A percentile compares a stretch with the other conserved stretches of the same genome.
phyloP scores from a whole-genome alignment of 2,888 invertebrate genomes.

The Bellardia bayeri region DNA sequence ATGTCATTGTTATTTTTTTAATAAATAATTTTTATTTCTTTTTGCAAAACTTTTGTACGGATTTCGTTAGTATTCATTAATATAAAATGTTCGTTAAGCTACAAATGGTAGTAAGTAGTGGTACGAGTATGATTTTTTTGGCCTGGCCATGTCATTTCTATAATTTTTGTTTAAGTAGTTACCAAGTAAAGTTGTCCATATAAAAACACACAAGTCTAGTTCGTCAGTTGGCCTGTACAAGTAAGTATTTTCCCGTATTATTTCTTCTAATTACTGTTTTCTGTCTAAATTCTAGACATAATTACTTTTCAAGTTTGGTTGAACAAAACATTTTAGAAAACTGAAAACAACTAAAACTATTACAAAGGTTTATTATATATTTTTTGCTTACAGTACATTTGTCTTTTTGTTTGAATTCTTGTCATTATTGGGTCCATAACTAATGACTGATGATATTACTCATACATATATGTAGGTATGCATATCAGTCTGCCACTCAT shows the following conservation, averaged over 20 bases:
- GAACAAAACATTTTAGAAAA: slow-evolving; percentile 11
- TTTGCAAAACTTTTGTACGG: background rate
- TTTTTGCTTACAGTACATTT: slow-evolving; percentile 16
- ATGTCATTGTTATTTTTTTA: background rate
- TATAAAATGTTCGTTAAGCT: background rate
- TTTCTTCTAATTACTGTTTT: slow-evolving; percentile 65
- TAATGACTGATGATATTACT: slow-evolving; percentile 57
- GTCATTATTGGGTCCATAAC: slow-evolving; percentile 53
- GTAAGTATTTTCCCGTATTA: slow-evolving; percentile 41
- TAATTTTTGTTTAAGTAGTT: background rate
- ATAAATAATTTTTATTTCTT: background rate
- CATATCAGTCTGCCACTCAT: slow-evolving; percentile 16
- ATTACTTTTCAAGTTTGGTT: slow-evolving; percentile 55
- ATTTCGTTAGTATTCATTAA: slow-evolving; percentile 11
- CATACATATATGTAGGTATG: slow-evolving; percentile 8
- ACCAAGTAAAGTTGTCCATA: background rate
- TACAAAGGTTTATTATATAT: slow-evolving; percentile 15
- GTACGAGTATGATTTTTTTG: slow-evolving; percentile 22
- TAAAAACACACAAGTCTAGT: background rate
- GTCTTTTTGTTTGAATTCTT: slow-evolving; percentile 26
- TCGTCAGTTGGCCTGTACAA: slow-evolving; percentile 7
- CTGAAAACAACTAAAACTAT: slow-evolving; percentile 1
- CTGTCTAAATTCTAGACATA: slow-evolving; percentile 63
- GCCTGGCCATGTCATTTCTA: slow-evolving; percentile 5
- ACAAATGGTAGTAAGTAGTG: background rate